These are phyloP conservation scores for Harmothoe impar DNA, from an alignment of 2,888 invertebrate genomes.

Conservation along the genomic window DNA sequence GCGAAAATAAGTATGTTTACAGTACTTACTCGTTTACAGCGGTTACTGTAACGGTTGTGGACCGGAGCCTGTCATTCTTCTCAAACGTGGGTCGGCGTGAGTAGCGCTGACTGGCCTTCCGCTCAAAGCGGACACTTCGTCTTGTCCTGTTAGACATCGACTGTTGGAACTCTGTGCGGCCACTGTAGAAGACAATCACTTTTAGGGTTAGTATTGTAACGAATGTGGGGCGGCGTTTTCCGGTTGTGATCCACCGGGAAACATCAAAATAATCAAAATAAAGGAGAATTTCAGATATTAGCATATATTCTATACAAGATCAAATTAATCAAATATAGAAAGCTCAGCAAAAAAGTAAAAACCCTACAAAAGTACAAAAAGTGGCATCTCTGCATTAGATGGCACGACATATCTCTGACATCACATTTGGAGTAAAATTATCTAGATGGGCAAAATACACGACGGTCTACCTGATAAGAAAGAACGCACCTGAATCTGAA, in stretches of 20 bases:
- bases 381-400: no score
- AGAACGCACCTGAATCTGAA: constrained; percentile 90
- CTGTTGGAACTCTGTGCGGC: constrained; percentile 98
- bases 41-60: constrained; percentile 32
- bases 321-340: no score
- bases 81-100: constrained; percentile 89
- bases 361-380: no score
- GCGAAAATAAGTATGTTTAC: no score
- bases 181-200: constrained; percentile 88
- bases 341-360: no score
- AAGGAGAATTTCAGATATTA: no score
- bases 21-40: constrained; percentile 30
- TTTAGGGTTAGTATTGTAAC: neutral
- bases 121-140: constrained; percentile 96
- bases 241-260: neutral
- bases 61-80: constrained; percentile 72
- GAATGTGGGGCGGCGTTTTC: neutral
- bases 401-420: no score
- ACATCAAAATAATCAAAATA: neutral
- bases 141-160: constrained; percentile 94
- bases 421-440: no score
- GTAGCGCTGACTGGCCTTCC: constrained; percentile 97
- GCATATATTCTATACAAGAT: no score
- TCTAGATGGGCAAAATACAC: no score
- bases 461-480: no score